Conservation (phyloP, 2,113 vertebrate genomes). For the Apteryx mantelli region DNA sequence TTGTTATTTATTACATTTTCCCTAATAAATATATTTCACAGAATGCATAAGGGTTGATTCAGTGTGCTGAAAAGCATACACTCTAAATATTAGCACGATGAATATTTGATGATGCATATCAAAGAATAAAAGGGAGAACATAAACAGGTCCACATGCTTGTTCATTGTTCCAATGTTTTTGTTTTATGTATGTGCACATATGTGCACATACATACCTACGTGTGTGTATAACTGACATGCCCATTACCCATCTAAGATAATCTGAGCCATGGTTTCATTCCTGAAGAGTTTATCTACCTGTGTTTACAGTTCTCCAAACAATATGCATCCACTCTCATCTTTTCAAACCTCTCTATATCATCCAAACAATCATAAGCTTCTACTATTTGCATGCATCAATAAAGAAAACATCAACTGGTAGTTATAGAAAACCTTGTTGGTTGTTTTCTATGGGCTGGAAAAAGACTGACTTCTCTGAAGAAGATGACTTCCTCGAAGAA, state of each 20-base stretch:
- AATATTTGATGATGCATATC: background rate
- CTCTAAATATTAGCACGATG: background rate
- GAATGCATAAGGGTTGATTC: background rate
- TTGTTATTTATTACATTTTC: background rate
- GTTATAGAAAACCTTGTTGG: background rate
- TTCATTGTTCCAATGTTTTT: background rate
- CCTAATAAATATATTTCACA: background rate
- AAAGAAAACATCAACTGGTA: background rate
- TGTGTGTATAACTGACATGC: background rate
- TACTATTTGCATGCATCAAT: background rate
- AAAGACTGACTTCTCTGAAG: background rate
- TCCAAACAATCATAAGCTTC: rapidly evolving
- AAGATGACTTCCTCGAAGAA: background rate
- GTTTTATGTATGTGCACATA: background rate
- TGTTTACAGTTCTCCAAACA: background rate
- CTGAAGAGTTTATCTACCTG: background rate
- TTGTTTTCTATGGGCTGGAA: background rate
- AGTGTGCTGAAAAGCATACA: background rate
- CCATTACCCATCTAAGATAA: background rate
- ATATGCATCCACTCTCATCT: background rate
- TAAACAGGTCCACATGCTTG: background rate
- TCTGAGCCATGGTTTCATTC: background rate
- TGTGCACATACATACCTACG: too few relatives aligned
- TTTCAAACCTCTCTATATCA: background rate
- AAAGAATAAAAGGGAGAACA: background rate